Conservation (phyloP, 2,888 invertebrate species). For the Macaria liturata region DNA sequence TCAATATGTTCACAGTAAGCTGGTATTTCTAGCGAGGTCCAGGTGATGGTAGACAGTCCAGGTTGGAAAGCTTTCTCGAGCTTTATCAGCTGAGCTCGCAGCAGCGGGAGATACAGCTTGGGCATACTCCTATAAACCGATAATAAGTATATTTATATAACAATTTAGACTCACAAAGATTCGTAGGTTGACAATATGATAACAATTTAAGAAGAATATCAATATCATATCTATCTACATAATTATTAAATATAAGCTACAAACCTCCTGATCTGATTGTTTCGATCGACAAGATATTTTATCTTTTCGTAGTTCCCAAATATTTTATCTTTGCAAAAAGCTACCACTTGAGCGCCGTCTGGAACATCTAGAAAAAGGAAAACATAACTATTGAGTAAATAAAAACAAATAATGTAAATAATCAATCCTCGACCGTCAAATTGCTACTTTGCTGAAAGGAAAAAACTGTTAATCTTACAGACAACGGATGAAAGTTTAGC, state of each 20-base stretch:
- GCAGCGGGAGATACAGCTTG: conserved; percentile 86
- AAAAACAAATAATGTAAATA: background rate
- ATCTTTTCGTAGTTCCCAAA: conserved; percentile 84
- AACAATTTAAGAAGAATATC: too few relatives aligned
- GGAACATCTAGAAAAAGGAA: conserved; percentile 83
- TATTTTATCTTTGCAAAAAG: conserved; percentile 88
- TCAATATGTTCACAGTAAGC: conserved; percentile 84
- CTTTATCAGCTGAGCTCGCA: conserved; percentile 86
- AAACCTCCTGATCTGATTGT: conserved; percentile 81
- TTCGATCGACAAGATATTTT: conserved; percentile 84
- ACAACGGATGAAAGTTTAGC: too few relatives aligned
- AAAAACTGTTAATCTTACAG: background rate
- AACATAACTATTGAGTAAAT: background rate
- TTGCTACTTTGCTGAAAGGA: too few relatives aligned
- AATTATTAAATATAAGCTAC: background rate
- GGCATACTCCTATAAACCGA: conserved; percentile 79
- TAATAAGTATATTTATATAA: too few relatives aligned
- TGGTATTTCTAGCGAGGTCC: conserved; percentile 90
- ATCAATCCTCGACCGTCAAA: too few relatives aligned
- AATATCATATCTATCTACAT: too few relatives aligned
- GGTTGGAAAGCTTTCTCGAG: conserved; percentile 89
- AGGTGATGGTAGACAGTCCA: conserved; percentile 89
- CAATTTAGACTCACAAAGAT: too few relatives aligned
- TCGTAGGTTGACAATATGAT: too few relatives aligned
- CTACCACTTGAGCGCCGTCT: conserved; percentile 88